phyloP scores from a whole-genome alignment of 2,113 vertebrate genomes.

The Hippocampus mohnikei region DNA sequence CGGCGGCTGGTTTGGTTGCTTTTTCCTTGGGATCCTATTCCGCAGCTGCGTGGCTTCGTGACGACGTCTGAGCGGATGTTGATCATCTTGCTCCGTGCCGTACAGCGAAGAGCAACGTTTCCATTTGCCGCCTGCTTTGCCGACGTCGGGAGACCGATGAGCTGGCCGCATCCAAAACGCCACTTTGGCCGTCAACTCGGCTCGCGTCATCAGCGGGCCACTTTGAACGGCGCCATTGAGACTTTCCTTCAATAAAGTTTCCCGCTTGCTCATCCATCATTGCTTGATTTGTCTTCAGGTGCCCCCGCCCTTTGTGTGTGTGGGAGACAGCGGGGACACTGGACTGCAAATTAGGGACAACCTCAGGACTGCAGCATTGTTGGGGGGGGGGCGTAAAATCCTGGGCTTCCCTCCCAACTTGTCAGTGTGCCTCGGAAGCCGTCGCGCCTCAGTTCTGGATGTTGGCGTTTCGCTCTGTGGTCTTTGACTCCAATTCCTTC shows the following conservation, averaged over 20 bases:
- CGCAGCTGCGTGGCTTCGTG: background rate
- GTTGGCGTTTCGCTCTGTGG: too few species aligned
- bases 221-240: background rate
- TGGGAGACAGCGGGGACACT: too few species aligned
- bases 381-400: too few species aligned
- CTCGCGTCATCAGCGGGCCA: background rate
- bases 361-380: too few species aligned
- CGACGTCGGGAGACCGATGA: background rate
- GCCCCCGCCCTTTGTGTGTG: too few species aligned
- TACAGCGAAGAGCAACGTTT: slow-evolving; percentile 25
- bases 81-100: slow-evolving; percentile 21
- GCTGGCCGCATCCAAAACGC: background rate
- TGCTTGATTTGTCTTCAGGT: background rate
- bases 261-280: slow-evolving; percentile 7
- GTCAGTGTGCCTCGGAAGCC: too few species aligned
- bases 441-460: too few species aligned
- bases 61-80: slow-evolving; percentile 28
- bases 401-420: too few species aligned
- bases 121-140: slow-evolving; percentile 23
- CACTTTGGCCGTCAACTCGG: too few species aligned
- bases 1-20: background rate
- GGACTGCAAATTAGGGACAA: too few species aligned
- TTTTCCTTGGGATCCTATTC: background rate
- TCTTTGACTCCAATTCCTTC: too few species aligned
- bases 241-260: slow-evolving; percentile 45